Evolutionary conservation across 2,888 invertebrate species (phyloP).

Genomic region (Heteropelma amictum): DNA sequence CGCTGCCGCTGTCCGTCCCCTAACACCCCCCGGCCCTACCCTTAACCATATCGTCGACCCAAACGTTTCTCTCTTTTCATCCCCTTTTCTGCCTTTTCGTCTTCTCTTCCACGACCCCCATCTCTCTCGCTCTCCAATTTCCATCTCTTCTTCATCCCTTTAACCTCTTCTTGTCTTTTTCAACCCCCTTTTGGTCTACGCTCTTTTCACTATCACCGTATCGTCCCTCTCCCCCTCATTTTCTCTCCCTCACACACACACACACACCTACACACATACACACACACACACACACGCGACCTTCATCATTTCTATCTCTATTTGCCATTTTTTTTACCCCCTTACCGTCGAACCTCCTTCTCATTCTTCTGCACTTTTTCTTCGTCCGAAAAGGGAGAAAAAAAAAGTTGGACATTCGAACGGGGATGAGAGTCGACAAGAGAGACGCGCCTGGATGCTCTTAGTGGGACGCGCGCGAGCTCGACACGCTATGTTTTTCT

Average conservation of each 20-base stretch:
- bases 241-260: no score
- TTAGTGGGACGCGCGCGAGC: conserved; percentile 45
- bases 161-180: conserved; percentile 5
- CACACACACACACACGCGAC: background rate
- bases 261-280: background rate
- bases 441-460: conserved; percentile 51
- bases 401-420: no score
- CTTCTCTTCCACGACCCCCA: conserved; percentile 50
- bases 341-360: conserved; percentile 38
- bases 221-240: background rate
- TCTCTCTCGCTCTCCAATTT: conserved; percentile 53
- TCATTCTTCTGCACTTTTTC: conserved; percentile 32
- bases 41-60: conserved; percentile 32
- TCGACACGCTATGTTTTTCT: conserved; percentile 54
- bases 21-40: background rate
- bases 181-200: conserved; percentile 11
- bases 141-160: conserved; percentile 43
- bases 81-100: conserved; percentile 59
- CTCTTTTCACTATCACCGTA: conserved; percentile 41
- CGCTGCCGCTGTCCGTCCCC: conserved; percentile 67
- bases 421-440: conserved; percentile 46
- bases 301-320: conserved; percentile 11
- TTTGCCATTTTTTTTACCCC: conserved; percentile 46
- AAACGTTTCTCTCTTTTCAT: conserved; percentile 56
- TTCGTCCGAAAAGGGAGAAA: conserved; percentile 7